These are phyloP conservation scores for Ictalurus punctatus DNA, from an alignment of 2,113 vertebrate genomes.

Conservation along the genomic window DNA sequence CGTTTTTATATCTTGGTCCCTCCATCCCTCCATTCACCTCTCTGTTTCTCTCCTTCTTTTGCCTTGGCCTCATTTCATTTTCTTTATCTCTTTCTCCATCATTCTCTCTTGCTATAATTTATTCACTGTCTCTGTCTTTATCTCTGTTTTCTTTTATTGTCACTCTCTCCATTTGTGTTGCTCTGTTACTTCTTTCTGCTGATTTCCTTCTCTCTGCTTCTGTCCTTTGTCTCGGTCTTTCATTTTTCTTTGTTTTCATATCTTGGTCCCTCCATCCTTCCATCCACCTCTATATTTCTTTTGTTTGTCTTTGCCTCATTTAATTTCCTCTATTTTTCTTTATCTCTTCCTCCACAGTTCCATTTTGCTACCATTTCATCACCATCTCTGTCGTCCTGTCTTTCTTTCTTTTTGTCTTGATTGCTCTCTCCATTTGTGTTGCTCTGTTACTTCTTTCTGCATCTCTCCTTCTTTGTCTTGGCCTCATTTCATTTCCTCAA, in stretches of 20 bases:
- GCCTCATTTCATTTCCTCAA: not conserved
- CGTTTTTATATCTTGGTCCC: not conserved
- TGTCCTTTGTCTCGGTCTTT: not conserved
- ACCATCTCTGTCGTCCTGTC: not conserved
- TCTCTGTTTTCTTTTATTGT: not conserved
- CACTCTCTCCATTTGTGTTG: not conserved
- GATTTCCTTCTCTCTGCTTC: not conserved
- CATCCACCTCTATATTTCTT: not conserved
- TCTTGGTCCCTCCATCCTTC: too few relatives aligned
- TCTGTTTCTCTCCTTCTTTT: not conserved
- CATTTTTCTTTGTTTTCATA: not conserved
- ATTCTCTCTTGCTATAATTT: not conserved
- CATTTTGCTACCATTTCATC: not conserved
- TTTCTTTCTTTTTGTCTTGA: not conserved
- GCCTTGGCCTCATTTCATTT: not conserved
- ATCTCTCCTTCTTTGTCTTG: not conserved
- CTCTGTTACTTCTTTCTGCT: not conserved
- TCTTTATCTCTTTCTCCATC: not conserved
- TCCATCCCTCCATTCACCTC: not conserved
- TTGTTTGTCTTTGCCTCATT: not conserved
- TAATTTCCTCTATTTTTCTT: not conserved
- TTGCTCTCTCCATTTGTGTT: not conserved
- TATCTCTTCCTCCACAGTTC: not conserved
- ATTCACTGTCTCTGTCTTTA: not conserved
- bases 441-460: not conserved